Conservation (phyloP, 1,140 invertebrate species). For the Rhyzopertha dominica region DNA sequence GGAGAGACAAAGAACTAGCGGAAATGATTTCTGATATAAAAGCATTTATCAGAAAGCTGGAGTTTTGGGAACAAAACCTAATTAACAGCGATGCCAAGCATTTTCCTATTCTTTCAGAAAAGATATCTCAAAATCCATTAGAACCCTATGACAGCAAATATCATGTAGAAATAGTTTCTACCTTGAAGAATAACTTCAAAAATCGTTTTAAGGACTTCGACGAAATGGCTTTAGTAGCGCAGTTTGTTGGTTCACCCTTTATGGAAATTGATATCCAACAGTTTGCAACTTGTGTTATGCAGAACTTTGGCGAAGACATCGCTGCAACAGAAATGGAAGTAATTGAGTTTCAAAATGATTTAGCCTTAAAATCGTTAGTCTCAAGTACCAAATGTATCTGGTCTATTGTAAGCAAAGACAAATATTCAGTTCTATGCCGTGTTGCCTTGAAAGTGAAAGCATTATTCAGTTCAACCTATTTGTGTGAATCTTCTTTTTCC, state of each 20-base stretch:
- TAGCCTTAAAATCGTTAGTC: conserved; percentile 20
- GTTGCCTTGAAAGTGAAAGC: conserved; percentile 8
- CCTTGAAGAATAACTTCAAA: conserved; percentile 13
- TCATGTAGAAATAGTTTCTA: conserved; percentile 19
- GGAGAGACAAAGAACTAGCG: conserved; percentile 13
- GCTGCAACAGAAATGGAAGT: conserved; percentile 23
- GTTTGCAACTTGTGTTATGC: conserved; percentile 24
- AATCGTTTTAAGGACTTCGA: no score
- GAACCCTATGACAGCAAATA: conserved; percentile 15
- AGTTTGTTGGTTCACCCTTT: no score
- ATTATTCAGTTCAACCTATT: no score
- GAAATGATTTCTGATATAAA: conserved; percentile 17
- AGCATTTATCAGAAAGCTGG: conserved; percentile 16
- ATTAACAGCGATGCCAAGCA: conserved; percentile 12
- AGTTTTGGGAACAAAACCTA: conserved; percentile 16
- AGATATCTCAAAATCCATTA: conserved; percentile 16
- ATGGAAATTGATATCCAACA: conserved; percentile 24
- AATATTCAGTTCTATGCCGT: no score
- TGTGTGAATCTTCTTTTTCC: no score
- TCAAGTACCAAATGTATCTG: conserved; percentile 16
- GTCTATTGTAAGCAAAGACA: no score
- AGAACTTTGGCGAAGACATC: conserved; percentile 23
- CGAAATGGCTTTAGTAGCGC: no score
- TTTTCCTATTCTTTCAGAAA: conserved; percentile 15
- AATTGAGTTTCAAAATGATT: conserved; percentile 18